These are phyloP conservation scores for Nesidiocoris tenuis DNA, from an alignment of 2,888 invertebrate genomes.

Conservation along the genomic window DNA sequence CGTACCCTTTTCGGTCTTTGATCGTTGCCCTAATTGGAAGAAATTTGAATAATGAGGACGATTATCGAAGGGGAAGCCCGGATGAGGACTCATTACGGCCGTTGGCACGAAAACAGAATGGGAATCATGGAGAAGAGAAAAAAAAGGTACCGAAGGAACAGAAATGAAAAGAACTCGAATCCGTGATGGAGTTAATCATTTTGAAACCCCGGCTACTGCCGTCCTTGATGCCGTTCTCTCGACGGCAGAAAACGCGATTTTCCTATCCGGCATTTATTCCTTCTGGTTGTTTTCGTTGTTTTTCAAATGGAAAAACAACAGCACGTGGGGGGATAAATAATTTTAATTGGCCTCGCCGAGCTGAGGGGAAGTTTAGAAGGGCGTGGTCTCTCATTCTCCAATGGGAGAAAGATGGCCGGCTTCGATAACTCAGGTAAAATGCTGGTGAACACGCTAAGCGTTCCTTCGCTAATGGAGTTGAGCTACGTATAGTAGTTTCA, in stretches of 20 bases:
- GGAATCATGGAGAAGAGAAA: not conserved
- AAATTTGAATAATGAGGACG: conserved; percentile 12
- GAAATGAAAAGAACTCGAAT: not conserved
- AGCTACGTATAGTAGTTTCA: too few species aligned
- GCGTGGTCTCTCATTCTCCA: not conserved
- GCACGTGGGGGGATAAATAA: not conserved
- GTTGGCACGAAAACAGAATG: conserved; percentile 5
- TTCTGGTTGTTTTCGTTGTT: not conserved
- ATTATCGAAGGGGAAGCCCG: not conserved
- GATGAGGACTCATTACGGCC: conserved; percentile 7
- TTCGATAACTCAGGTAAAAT: not conserved
- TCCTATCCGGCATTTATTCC: not conserved
- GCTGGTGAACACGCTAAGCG: not conserved
- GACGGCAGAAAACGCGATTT: not conserved
- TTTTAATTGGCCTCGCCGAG: not conserved
- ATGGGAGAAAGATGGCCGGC: not conserved
- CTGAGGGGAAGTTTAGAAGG: not conserved
- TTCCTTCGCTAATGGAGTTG: too few species aligned
- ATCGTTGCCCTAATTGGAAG: conserved; percentile 1
- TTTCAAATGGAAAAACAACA: not conserved
- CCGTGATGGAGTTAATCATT: not conserved
- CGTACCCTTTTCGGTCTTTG: conserved; percentile 5
- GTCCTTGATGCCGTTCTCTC: not conserved
- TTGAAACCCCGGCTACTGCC: not conserved
- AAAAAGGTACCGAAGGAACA: not conserved